Percentiles rank a stretch among this genome's conserved stretches.
phyloP scores from a whole-genome alignment of 2,797 vertebrate genomes.

The Acanthopagrus latus region DNA sequence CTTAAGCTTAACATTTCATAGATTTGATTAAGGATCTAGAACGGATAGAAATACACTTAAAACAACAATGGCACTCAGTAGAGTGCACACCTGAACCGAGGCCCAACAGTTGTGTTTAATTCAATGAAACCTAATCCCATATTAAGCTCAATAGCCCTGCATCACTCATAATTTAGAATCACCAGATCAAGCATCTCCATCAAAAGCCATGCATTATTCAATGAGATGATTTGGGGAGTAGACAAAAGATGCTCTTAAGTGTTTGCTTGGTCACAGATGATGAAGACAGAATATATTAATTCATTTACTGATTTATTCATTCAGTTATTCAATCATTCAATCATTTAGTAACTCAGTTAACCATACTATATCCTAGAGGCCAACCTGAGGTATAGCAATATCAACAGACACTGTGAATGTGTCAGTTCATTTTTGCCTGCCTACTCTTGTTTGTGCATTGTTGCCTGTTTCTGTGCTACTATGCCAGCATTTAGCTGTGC shows the following conservation, averaged over 20 bases:
- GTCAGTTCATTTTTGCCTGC: neutral
- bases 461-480: neutral
- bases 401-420: neutral
- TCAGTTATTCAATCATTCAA: constrained; percentile 4
- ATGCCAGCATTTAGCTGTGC: neutral
- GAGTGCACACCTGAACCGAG: too few relatives aligned
- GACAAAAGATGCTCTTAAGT: neutral
- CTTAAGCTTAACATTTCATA: neutral
- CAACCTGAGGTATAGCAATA: neutral
- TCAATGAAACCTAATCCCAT: too few relatives aligned
- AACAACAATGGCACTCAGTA: too few relatives aligned
- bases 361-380: neutral
- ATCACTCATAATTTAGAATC: too few relatives aligned
- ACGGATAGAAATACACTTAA: neutral
- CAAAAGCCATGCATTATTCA: too few relatives aligned
- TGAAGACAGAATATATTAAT: constrained; percentile 15
- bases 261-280: neutral
- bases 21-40: neutral
- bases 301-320: neutral
- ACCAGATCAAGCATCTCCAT: too few relatives aligned
- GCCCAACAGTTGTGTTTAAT: too few relatives aligned
- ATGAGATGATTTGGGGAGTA: neutral
- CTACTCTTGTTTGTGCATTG: neutral
- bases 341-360: constrained; percentile 16
- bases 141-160: too few relatives aligned